Evolutionary conservation across 2,888 invertebrate genomes (phyloP).

Genomic region (Drosophila acutilabella): DNA sequence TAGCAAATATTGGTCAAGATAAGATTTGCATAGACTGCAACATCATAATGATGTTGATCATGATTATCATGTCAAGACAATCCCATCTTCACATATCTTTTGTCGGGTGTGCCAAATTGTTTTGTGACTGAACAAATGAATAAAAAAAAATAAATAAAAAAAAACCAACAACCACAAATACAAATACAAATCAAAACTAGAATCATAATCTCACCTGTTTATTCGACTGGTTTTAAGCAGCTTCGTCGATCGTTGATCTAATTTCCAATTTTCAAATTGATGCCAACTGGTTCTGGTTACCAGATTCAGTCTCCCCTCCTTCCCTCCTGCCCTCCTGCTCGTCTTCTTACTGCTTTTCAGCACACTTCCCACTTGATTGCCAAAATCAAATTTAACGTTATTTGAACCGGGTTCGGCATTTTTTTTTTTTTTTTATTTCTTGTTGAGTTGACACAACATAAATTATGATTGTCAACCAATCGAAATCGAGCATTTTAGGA

Average conservation of each 20-base stretch:
- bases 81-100: conserved; percentile 18
- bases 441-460: conserved; percentile 20
- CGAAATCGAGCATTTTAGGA: conserved; percentile 19
- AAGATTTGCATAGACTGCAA: conserved; percentile 31
- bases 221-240: conserved; percentile 39
- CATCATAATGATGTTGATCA: conserved; percentile 12
- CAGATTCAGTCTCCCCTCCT: neutral
- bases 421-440: conserved; percentile 14
- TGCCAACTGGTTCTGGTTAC: conserved; percentile 52
- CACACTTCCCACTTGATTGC: conserved; percentile 8
- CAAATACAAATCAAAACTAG: conserved; percentile 17
- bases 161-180: neutral
- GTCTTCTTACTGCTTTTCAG: neutral
- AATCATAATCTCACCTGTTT: conserved; percentile 59
- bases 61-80: conserved; percentile 7
- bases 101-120: conserved; percentile 55
- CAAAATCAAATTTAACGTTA: conserved; percentile 32
- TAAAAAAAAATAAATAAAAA: neutral
- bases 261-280: conserved; percentile 43
- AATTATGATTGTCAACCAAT: conserved; percentile 34
- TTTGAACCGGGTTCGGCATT: conserved; percentile 19
- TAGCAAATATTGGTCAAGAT: conserved; percentile 57
- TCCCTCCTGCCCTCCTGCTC: neutral
- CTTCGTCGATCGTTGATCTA: conserved; percentile 38
- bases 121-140: conserved; percentile 21